phyloP scores from a whole-genome alignment of 2,113 vertebrate genomes.

The Equus przewalskii region DNA sequence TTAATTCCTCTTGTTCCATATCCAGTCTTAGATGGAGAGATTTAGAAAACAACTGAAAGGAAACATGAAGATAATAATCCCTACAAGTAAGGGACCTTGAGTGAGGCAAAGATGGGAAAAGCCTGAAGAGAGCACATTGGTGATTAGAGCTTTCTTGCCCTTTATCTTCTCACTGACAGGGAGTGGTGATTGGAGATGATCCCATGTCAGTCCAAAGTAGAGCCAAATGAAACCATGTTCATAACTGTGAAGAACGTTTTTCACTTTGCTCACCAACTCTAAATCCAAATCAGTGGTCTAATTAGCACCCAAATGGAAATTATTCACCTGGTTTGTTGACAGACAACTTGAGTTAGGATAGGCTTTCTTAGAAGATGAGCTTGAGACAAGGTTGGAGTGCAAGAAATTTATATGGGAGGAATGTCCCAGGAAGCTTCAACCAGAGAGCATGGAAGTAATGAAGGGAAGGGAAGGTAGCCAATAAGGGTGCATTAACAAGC shows the following conservation, averaged over 20 bases:
- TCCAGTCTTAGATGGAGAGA: not conserved
- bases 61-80: not conserved
- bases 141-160: not conserved
- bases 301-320: not conserved
- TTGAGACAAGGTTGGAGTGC: not conserved
- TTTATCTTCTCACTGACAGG: not conserved
- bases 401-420: not conserved
- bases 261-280: not conserved
- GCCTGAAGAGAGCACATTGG: rapidly evolving
- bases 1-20: not conserved
- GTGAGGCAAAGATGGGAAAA: not conserved
- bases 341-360: not conserved
- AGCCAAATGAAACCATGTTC: not conserved
- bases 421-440: not conserved
- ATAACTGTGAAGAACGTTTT: not conserved
- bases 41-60: not conserved
- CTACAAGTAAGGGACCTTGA: not conserved
- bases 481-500: not conserved
- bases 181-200: not conserved
- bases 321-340: not conserved
- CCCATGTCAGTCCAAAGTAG: not conserved
- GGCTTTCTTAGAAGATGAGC: not conserved
- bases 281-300: not conserved
- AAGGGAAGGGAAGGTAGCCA: not conserved
- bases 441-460: not conserved